Conservation (phyloP, 2,888 invertebrate genomes). For the Oligia strigilis region DNA sequence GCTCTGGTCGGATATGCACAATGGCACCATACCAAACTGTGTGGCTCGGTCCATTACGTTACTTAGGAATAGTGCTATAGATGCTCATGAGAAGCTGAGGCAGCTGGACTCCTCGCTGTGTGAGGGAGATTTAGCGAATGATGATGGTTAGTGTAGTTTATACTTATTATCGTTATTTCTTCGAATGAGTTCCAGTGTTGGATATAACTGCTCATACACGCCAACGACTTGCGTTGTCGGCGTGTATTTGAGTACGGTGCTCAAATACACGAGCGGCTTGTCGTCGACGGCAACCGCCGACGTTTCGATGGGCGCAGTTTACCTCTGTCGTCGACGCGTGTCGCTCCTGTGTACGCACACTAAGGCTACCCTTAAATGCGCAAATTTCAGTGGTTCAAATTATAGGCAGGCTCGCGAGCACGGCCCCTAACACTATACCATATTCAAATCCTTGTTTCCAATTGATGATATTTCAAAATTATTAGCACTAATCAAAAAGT, state of each 20-base stretch:
- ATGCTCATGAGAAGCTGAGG: conserved; percentile 82
- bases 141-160: conserved; percentile 78
- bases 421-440: too few species aligned
- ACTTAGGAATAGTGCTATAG: conserved; percentile 83
- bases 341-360: too few species aligned
- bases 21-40: conserved; percentile 82
- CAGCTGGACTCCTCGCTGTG: conserved; percentile 85
- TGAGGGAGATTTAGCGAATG: conserved; percentile 83
- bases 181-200: background rate
- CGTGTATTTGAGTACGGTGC: too few species aligned
- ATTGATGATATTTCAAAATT: too few species aligned
- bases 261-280: too few species aligned
- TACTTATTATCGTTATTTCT: background rate
- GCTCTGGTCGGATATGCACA: conserved; percentile 86
- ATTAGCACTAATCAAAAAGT: background rate
- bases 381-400: background rate
- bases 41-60: conserved; percentile 80
- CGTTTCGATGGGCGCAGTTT: too few species aligned
- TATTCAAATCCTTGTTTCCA: background rate
- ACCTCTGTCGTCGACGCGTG: too few species aligned
- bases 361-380: too few species aligned
- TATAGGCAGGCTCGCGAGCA: background rate
- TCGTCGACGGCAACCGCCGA: too few species aligned
- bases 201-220: background rate
- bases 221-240: too few species aligned